phyloP scores from a whole-genome alignment of 2,888 invertebrate genomes.

The Tanypteryx hageni region DNA sequence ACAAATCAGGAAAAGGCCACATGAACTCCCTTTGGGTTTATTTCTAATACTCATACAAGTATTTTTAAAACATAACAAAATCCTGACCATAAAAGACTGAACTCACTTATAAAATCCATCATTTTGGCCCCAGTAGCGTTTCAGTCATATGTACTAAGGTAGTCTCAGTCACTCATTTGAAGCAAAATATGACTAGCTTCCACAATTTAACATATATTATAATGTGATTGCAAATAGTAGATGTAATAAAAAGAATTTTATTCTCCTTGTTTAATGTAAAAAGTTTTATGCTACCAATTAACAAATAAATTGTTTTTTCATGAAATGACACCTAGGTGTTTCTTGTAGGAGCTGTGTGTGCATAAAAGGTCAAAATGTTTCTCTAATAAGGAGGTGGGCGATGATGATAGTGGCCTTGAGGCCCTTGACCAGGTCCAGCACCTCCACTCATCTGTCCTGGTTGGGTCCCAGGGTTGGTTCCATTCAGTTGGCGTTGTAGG shows the following conservation, averaged over 20 bases:
- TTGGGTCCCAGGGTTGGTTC: slow-evolving; percentile 53
- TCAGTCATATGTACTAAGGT: background rate
- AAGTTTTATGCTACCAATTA: background rate
- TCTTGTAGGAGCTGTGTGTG: background rate
- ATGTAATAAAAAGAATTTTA: background rate
- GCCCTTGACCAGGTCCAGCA: slow-evolving; percentile 69
- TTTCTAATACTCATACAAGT: background rate
- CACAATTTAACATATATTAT: background rate
- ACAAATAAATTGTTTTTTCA: background rate
- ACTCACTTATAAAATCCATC: background rate
- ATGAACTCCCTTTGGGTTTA: background rate
- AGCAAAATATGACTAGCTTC: background rate
- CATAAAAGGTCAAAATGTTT: background rate
- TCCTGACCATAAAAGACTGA: background rate
- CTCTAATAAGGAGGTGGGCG: slow-evolving; percentile 78
- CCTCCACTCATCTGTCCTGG: slow-evolving; percentile 65
- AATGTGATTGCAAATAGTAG: background rate
- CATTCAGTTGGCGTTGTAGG: slow-evolving; percentile 67
- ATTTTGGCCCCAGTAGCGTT: background rate
- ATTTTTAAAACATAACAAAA: too few species aligned
- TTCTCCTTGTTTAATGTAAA: background rate
- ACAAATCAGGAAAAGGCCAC: background rate
- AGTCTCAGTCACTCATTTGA: background rate
- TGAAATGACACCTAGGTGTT: background rate
- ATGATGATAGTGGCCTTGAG: slow-evolving; percentile 77